Base-by-base conservation (phyloP, 2,797 vertebrate species). In the Choloepus didactylus region DNA sequence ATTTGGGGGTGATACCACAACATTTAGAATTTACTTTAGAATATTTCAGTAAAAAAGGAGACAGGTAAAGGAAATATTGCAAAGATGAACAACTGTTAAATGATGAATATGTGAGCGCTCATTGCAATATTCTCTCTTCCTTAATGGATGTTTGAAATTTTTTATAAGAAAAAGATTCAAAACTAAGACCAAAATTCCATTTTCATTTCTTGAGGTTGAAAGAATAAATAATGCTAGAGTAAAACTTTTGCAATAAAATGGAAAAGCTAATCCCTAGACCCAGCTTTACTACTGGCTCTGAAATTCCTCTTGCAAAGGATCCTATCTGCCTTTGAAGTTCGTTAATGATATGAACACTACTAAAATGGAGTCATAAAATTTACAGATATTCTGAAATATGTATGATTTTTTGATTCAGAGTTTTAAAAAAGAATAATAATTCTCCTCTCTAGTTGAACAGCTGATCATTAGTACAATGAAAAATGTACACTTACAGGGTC, bases 311-410 rank as follows among this genome's bases (percentile, higher is more conserved):
- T 94, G 59, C 27, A 41, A 83, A 93, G 60, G 75, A 60, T 87
- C 29, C 80, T 94, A 93, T 72, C 91, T 94, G 88, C 64, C 82
- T 96, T 96, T 88, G 60, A 93, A 93, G 69, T 95, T 93, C 81
- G 44, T 82, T 97, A 94, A 92, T 95, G 66, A 89, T 49, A 84
- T 62, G 56, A 95, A 92, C 56, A 70, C 44, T 89, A 27, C 69
- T 67, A 84, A 95, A 95, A 76, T 60, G 10, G 35, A 95, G 41
- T 82, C 19, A 85, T 93, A 83, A 95, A 91, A 95, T 80, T 83
- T 94, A 81, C 59, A 94, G 94, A 51, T 88, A 79, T 69, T 86
- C 35, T 87, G 79, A 75, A 81, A 93, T 91, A 91, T 67, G 44
- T 70, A 87, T 79, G 11, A 51, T 23, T 44, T 86, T 93, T 83